phyloP scores from a whole-genome alignment of 2,888 invertebrate genomes.

The Protophormia terraenovae region DNA sequence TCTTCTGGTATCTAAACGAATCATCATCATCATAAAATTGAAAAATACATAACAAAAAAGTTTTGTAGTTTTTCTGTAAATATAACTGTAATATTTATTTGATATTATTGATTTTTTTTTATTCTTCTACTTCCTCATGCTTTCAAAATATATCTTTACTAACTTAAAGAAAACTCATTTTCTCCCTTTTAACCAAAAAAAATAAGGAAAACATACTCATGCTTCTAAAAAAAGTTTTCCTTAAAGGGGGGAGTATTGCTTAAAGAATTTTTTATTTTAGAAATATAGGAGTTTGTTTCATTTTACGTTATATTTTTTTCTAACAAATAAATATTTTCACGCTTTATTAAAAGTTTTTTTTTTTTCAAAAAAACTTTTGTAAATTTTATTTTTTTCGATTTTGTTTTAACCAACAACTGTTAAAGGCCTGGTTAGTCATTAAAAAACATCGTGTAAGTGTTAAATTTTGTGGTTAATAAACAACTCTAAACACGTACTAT shows the following conservation, averaged over 20 bases:
- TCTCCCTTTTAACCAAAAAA: not conserved
- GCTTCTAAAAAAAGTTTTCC: not conserved
- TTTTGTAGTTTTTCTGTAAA: conserved; percentile 22
- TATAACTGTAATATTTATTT: conserved; percentile 64
- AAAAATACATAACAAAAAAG: conserved; percentile 45
- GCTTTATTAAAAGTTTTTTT: conserved; percentile 63
- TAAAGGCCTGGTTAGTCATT: conserved; percentile 63
- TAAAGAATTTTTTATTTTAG: conserved; percentile 28
- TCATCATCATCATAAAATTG: conserved; percentile 36
- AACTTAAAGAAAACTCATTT: not conserved
- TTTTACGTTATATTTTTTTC: conserved; percentile 8
- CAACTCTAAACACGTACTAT: conserved; percentile 62
- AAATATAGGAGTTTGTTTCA: conserved; percentile 6
- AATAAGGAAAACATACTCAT: not conserved
- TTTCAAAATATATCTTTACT: not conserved
- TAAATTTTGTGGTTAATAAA: conserved; percentile 67
- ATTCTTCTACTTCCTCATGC: not conserved
- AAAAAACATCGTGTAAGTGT: conserved; percentile 48
- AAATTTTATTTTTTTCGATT: no score
- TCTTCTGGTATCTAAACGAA: conserved; percentile 35
- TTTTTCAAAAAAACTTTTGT: not conserved
- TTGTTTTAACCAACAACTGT: conserved; percentile 40
- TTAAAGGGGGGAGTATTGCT: not conserved
- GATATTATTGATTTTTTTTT: conserved; percentile 56
- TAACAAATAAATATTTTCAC: conserved; percentile 66